Evolutionary conservation across 2,113 vertebrate species (phyloP).

Genomic region (Cyrtonyx montezumae): DNA sequence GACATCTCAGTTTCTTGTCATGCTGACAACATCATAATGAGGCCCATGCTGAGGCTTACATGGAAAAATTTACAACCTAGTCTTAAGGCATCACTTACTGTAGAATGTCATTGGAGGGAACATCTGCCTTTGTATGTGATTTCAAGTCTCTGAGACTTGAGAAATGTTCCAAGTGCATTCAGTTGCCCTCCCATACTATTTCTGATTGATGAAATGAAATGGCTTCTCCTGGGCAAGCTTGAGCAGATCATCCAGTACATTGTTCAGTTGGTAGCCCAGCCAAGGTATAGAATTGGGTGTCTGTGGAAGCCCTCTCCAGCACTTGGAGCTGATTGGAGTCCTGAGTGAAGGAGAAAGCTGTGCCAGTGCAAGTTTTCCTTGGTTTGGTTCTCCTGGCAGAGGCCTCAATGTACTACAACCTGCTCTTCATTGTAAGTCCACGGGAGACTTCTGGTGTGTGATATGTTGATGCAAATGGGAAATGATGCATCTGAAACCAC

Average conservation of each 20-base stretch:
- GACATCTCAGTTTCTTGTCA: background rate
- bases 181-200: background rate
- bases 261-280: background rate
- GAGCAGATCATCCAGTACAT: background rate
- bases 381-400: background rate
- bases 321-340: background rate
- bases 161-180: background rate
- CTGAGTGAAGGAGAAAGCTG: background rate
- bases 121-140: background rate
- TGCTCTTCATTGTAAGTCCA: background rate
- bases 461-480: background rate
- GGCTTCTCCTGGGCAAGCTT: background rate
- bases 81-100: background rate
- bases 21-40: background rate
- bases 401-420: background rate
- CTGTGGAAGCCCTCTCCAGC: background rate
- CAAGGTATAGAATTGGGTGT: no score
- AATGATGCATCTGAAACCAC: background rate
- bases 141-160: background rate
- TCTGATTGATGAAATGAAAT: background rate
- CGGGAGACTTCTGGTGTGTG: background rate
- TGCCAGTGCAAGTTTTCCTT: background rate
- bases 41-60: background rate
- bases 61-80: background rate
- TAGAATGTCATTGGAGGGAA: background rate